Conservation (phyloP, 2,113 vertebrate species). For the Engystomops pustulosus region DNA sequence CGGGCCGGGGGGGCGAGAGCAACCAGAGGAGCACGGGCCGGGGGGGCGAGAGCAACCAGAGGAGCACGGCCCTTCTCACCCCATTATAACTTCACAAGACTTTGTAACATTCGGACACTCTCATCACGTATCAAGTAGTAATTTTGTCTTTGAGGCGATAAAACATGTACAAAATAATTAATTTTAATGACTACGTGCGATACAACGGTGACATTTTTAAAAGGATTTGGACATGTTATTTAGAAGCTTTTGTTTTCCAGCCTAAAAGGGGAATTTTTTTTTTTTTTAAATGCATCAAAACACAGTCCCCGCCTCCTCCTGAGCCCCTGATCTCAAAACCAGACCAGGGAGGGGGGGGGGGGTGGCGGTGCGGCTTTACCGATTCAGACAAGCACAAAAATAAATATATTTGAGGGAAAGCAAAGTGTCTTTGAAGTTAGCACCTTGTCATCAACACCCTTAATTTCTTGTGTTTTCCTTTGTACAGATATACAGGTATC, state of each 20-base stretch:
- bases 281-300: background rate
- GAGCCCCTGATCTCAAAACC: background rate
- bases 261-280: background rate
- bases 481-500: conserved; percentile 25
- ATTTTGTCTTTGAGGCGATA: conserved; percentile 5
- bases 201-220: conserved; percentile 30
- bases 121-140: too few species aligned
- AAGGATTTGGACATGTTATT: conserved; percentile 41
- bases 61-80: too few species aligned
- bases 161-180: conserved; percentile 42
- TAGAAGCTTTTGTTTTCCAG: conserved; percentile 20
- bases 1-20: too few species aligned
- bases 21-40: too few species aligned
- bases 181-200: conserved; percentile 46
- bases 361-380: background rate
- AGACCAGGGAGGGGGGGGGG: background rate
- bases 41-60: too few species aligned
- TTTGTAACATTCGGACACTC: too few species aligned
- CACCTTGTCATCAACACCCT: conserved; percentile 36
- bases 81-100: too few species aligned
- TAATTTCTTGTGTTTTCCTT: background rate
- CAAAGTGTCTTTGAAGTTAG: conserved; percentile 44
- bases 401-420: conserved; percentile 45
- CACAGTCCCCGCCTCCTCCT: background rate
- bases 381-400: conserved; percentile 36